A percentile compares a stretch with the other conserved stretches of the same genome.
phyloP scores from a whole-genome alignment of 2,113 vertebrate genomes.

The Mola mola region DNA sequence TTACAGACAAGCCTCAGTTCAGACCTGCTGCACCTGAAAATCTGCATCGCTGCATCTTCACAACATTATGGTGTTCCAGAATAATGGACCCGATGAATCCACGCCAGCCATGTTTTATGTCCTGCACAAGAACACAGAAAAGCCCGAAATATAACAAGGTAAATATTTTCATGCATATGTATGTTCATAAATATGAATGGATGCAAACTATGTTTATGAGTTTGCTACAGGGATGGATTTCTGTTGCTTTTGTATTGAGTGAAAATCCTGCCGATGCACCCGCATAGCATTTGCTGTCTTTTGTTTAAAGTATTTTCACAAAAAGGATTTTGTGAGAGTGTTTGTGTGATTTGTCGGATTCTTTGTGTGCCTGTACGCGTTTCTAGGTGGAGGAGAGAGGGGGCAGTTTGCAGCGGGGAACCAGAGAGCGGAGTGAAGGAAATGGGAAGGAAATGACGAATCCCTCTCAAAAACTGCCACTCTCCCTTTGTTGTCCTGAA shows the following conservation, averaged over 20 bases:
- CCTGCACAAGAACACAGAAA: neutral
- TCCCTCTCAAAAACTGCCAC: slow-evolving; percentile 62
- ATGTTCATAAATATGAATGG: too few relatives aligned
- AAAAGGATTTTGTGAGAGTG: slow-evolving; percentile 20
- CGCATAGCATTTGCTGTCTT: slow-evolving; percentile 17
- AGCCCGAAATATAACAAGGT: too few relatives aligned
- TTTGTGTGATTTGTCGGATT: slow-evolving; percentile 19
- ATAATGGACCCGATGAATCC: neutral
- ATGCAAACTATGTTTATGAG: too few relatives aligned
- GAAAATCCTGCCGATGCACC: too few relatives aligned
- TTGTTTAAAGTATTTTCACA: slow-evolving; percentile 36
- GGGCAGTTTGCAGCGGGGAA: slow-evolving; percentile 61
- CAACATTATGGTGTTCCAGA: neutral
- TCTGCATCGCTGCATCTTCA: slow-evolving; percentile 20
- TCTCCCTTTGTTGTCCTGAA: slow-evolving; percentile 64
- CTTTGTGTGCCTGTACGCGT: slow-evolving; percentile 23
- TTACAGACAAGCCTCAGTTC: slow-evolving; percentile 17
- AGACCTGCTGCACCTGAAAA: slow-evolving; percentile 49
- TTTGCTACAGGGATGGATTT: too few relatives aligned
- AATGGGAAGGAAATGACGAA: slow-evolving; percentile 82
- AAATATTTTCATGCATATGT: too few relatives aligned
- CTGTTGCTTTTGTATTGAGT: too few relatives aligned
- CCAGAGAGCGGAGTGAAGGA: slow-evolving; percentile 77
- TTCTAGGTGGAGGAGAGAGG: slow-evolving; percentile 70
- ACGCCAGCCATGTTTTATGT: slow-evolving; percentile 5